These are phyloP conservation scores for Ceratosolen solmsi DNA, from an alignment of 1,140 invertebrate species.

Conservation along the genomic window DNA sequence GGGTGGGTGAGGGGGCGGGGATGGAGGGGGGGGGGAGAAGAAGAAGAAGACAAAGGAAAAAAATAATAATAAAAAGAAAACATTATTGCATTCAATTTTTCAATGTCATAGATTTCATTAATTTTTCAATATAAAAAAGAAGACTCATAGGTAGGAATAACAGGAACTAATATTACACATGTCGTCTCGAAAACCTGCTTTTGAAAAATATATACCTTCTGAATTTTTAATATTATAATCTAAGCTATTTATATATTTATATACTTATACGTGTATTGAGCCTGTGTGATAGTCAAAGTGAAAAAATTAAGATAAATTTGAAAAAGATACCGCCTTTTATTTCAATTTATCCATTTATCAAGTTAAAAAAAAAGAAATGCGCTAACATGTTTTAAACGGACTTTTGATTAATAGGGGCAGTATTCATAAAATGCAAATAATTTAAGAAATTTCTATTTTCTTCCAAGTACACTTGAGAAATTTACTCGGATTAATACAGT, in stretches of 20 bases:
- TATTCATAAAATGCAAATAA: background rate
- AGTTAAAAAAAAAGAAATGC: background rate
- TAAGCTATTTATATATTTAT: background rate
- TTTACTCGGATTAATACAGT: background rate
- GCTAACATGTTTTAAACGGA: background rate
- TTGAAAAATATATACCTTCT: background rate
- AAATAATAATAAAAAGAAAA: too few relatives aligned
- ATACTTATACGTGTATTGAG: too few relatives aligned
- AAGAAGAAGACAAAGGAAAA: too few relatives aligned
- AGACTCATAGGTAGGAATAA: background rate
- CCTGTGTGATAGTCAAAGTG: background rate
- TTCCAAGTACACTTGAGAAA: background rate
- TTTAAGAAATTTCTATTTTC: background rate
- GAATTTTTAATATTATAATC: background rate
- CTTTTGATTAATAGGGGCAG: background rate
- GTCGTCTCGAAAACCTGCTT: background rate
- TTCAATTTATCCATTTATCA: background rate
- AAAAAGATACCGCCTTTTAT: background rate
- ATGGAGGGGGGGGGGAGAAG: too few relatives aligned
- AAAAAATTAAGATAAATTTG: background rate
- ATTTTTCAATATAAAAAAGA: conserved; percentile 3
- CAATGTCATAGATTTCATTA: background rate
- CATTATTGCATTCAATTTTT: background rate
- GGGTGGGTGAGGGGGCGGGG: too few relatives aligned
- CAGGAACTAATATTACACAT: background rate